Percentiles rank a stretch among this genome's conserved stretches.
These are phyloP conservation scores for Parelbella ahira DNA, from an alignment of 2,888 invertebrate genomes.

Conservation along the genomic window DNA sequence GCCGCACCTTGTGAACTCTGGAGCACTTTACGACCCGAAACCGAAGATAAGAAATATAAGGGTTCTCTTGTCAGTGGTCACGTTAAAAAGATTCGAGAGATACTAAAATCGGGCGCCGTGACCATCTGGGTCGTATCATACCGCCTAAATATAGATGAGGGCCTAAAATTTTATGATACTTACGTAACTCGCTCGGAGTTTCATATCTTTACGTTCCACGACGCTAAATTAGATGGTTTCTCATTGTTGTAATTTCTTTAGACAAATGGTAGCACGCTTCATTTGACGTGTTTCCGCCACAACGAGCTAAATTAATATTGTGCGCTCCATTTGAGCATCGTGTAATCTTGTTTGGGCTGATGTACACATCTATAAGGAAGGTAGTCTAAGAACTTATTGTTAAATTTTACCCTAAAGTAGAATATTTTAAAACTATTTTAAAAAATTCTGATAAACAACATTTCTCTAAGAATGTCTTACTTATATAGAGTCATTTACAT, in stretches of 20 bases:
- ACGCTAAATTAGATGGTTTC: conserved; percentile 28
- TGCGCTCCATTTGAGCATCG: conserved; percentile 19
- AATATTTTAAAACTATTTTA: too few species aligned
- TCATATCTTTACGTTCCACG: conserved; percentile 30
- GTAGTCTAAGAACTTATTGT: conserved; percentile 19
- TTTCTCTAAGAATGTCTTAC: too few species aligned
- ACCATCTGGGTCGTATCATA: conserved; percentile 76
- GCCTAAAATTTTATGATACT: conserved; percentile 67
- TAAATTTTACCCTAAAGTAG: too few species aligned
- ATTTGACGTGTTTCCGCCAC: conserved; percentile 24
- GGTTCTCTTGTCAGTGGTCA: conserved; percentile 54
- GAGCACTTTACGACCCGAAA: conserved; percentile 43
- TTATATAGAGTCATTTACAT: too few species aligned
- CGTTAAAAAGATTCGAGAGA: conserved; percentile 67
- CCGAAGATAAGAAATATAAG: conserved; percentile 46
- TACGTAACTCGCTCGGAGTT: conserved; percentile 44
- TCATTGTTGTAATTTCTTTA: conserved; percentile 25
- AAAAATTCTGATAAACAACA: too few species aligned
- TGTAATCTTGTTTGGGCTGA: conserved; percentile 20
- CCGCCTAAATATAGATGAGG: conserved; percentile 69
- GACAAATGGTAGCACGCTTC: conserved; percentile 25
- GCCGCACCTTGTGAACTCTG: conserved; percentile 40
- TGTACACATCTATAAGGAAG: conserved; percentile 17
- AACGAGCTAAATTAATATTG: conserved; percentile 23
- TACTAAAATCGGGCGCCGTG: conserved; percentile 73